Evolutionary conservation across 2,113 vertebrate genomes (phyloP), one percentile per base, ranked within the genome.

Genomic region (Silurus meridionalis): DNA sequence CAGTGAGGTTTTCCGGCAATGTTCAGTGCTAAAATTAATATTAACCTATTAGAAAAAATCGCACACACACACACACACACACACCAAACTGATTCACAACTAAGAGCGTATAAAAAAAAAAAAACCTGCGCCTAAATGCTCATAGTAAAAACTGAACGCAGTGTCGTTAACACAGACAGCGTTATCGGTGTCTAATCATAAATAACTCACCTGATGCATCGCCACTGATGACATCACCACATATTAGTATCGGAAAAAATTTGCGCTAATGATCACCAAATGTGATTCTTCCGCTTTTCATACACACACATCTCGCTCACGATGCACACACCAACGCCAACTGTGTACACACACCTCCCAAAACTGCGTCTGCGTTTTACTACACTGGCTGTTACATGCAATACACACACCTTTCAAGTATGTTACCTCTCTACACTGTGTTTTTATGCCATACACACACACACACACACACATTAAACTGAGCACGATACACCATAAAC

Each of bases 11-110:
- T 83, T 71, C 8, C 4, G 8, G 64, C 5, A n/a, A 53, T 53
- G 66, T 37, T 60, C 77, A 83, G 82, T 72, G 66, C 66, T 83
- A 58, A 71, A 72, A 46, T 71, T 69, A 19, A 71, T 58, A 69
- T 37, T 37, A 67, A 11, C 23, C 15, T 55, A n/a, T 57, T 83
- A 21, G 37, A 58, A 55, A 69, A 58, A 69, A 48, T 5, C 4
- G 52, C 37, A 46, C 80, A 63, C 28, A 23, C 60, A 50, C 79
- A 53, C 63, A 19, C 48, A 8, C 50, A 28, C 48, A 28, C 48
- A 17, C 15, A 58, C 28, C 67, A 83, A 37, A 60, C 55, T 15
- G 55, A 61, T 61, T 74, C 69, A 50, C 66, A 84, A 14, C 25
- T 14, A 61, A 37, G 14, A 72, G 53, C 6, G 28, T 83, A 48